Base-by-base conservation (phyloP, 35 echinoderm and acorn worm species). In the Heliocidaris erythrogramma region DNA sequence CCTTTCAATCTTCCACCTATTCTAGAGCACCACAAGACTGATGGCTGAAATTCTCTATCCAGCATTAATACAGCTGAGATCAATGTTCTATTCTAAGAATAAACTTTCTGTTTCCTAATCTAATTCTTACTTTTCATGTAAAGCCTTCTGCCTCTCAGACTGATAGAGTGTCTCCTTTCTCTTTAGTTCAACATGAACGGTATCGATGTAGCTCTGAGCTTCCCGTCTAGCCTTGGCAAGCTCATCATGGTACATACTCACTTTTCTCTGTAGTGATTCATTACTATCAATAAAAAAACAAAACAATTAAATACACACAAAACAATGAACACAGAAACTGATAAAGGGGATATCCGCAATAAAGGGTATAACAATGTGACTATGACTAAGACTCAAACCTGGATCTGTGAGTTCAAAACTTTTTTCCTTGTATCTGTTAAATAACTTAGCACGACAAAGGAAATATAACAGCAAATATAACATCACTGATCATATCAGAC, bases 211-310 rank as follows among this genome's bases (percentile, higher is more conserved):
- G 14, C 92, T 32, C 27, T 93, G 65, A 24, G 86, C 86, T 88
- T 94, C 93, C 30, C 35, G 32, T 48, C 95, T 31, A 16, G 87
- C 93, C 94, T 96, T 88, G 32, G 94, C 86, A 17, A 96, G 85
- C 49, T 96, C 95, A 4, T 96, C 95, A 9, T 96, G 93, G 95
- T 96, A 96, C 93, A 94, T 89, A n/a, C 50, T 50, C n/a, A 96
- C 47, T 86, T 94, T 96, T 10, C 16, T 53, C 59, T 94, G 85
- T 18, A 96, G 88, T 32, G 86, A 47, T 89, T 61, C 95, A 49
- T 94, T 96, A 13, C 95, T 96, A 53, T 42, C 1, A 78, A 78
- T n/a, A n/a, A n/a, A n/a, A n/a, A n/a, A n/a, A n/a, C 18, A 17
- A 78, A 78, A 0, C 14, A 95, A 13, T 47, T 2, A 31, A 47